A percentile compares a stretch with the other conserved stretches of the same genome.
Conservation (phyloP, 2,113 vertebrate species). For the Natator depressus region DNA sequence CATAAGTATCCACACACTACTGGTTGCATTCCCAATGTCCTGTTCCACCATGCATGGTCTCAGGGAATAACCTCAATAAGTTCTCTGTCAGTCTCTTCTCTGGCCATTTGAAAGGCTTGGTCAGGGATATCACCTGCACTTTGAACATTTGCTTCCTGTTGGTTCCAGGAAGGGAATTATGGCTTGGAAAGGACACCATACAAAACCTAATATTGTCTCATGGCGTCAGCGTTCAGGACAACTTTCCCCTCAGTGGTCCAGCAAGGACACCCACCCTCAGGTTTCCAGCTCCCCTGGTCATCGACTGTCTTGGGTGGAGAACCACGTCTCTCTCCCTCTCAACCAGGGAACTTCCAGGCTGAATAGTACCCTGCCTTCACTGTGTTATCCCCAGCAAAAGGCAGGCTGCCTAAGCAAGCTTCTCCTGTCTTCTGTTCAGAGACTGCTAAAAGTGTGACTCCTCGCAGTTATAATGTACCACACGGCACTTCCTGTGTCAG, state of each 20-base stretch:
- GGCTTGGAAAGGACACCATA: neutral
- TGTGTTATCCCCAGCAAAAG: neutral
- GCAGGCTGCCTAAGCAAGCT: neutral
- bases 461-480: neutral
- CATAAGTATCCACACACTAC: accelerated
- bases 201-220: neutral
- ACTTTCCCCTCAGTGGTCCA: neutral
- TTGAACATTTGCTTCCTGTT: neutral
- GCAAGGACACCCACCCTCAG: neutral
- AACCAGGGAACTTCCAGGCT: neutral
- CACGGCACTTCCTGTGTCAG: neutral
- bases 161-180: neutral
- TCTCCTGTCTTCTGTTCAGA: neutral
- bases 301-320: neutral
- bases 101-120: neutral
- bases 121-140: neutral
- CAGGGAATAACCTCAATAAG: neutral
- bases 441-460: neutral
- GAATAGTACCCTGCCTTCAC: neutral
- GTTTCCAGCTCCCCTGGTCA: neutral
- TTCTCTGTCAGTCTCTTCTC: neutral
- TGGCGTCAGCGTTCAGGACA: neutral
- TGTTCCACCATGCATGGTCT: neutral
- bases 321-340: neutral
- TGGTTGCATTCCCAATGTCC: neutral